Conservation (phyloP, 1,140 invertebrate genomes). For the Euwallacea fornicatus region DNA sequence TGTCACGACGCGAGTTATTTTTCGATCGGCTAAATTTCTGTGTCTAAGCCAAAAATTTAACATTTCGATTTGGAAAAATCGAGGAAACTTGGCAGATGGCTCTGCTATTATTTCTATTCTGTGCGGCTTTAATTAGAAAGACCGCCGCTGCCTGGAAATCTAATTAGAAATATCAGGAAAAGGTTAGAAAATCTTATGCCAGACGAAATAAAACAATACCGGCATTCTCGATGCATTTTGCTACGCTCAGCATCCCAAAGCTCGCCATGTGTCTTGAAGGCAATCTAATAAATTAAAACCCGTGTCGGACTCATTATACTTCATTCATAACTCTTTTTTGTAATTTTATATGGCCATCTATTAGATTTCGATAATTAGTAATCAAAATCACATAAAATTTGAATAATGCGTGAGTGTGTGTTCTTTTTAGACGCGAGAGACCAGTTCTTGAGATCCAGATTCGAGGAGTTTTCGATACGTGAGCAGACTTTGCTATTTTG, state of each 20-base stretch:
- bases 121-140: slow-evolving; percentile 35
- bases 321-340: too few relatives aligned
- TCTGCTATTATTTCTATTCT: slow-evolving; percentile 35
- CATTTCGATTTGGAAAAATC: slow-evolving; percentile 38
- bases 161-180: slow-evolving; percentile 39
- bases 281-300: too few relatives aligned
- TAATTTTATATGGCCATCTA: not conserved
- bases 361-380: slow-evolving; percentile 29
- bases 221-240: not conserved
- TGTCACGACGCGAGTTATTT: slow-evolving; percentile 28
- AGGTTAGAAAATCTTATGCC: slow-evolving; percentile 27
- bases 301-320: too few relatives aligned
- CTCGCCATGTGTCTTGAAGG: too few relatives aligned
- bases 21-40: slow-evolving; percentile 36
- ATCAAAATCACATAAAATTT: slow-evolving; percentile 28
- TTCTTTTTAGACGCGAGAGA: slow-evolving; percentile 4
- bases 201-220: slow-evolving; percentile 26
- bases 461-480: slow-evolving; percentile 2
- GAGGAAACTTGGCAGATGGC: slow-evolving; percentile 35
- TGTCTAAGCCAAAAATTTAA: slow-evolving; percentile 37
- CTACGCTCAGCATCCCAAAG: not conserved
- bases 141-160: slow-evolving; percentile 29
- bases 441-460: slow-evolving; percentile 12
- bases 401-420: slow-evolving; percentile 9
- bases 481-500: too few relatives aligned